Conservation (phyloP, 2,113 vertebrate genomes). For the Plecturocebus donacophilus region DNA sequence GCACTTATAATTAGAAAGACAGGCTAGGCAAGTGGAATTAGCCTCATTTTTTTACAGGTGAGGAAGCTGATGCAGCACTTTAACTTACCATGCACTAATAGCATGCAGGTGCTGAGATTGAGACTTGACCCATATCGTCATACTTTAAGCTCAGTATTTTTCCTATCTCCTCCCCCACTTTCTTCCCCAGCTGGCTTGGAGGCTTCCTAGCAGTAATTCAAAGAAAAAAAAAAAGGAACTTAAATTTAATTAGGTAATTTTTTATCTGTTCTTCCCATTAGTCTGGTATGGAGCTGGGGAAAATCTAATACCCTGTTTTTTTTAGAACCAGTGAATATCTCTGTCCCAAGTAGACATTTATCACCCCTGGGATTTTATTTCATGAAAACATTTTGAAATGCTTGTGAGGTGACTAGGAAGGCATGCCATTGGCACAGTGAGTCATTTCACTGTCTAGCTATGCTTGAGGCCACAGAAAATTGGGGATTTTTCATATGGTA, state of each 20-base stretch:
- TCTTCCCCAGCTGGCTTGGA: background rate
- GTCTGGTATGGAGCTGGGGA: background rate
- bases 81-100: background rate
- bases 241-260: constrained; percentile 33
- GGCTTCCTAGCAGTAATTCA: background rate
- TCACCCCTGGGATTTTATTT: constrained; percentile 36
- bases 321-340: constrained; percentile 7
- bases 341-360: background rate
- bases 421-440: background rate
- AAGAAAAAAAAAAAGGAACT: background rate
- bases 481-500: background rate
- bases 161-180: background rate
- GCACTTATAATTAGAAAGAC: background rate
- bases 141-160: background rate
- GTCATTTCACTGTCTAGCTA: background rate
- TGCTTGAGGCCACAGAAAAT: background rate
- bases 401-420: background rate
- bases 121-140: background rate
- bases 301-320: background rate
- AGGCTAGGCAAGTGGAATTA: background rate
- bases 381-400: constrained; percentile 16
- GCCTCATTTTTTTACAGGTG: background rate
- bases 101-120: background rate
- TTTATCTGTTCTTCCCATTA: constrained; percentile 37
- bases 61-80: background rate